Conservation (phyloP, 2,888 invertebrate genomes). For the Cephalotes varians region DNA sequence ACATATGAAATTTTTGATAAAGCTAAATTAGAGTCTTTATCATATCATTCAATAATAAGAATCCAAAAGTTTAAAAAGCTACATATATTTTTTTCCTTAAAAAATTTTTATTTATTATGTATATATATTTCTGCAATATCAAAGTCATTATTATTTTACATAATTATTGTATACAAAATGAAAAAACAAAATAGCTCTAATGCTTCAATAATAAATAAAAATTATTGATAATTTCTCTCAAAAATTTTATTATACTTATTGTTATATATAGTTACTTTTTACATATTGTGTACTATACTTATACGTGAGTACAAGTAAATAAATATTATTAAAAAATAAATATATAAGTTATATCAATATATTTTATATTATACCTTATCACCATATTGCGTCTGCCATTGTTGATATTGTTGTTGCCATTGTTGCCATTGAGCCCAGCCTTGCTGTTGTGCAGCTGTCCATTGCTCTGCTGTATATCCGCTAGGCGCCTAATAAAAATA, state of each 20-base stretch:
- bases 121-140: too few relatives aligned
- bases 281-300: neutral
- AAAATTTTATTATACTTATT: neutral
- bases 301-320: too few relatives aligned
- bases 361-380: slow-evolving; percentile 88
- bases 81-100: neutral
- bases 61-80: neutral
- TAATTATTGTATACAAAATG: neutral
- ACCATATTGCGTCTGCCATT: slow-evolving; percentile 92
- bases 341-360: slow-evolving; percentile 10
- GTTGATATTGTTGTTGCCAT: slow-evolving; percentile 92
- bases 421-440: slow-evolving; percentile 92
- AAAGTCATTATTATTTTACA: too few relatives aligned
- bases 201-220: slow-evolving; percentile 8
- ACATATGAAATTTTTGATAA: neutral
- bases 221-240: neutral
- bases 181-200: neutral
- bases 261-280: neutral
- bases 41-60: neutral
- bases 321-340: too few relatives aligned
- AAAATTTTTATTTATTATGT: neutral
- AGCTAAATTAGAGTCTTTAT: neutral
- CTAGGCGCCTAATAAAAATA: slow-evolving; percentile 80
- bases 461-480: slow-evolving; percentile 89
- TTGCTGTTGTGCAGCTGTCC: slow-evolving; percentile 90